phyloP scores from a whole-genome alignment of 2,888 invertebrate genomes.

The Criorhina ranunculi region DNA sequence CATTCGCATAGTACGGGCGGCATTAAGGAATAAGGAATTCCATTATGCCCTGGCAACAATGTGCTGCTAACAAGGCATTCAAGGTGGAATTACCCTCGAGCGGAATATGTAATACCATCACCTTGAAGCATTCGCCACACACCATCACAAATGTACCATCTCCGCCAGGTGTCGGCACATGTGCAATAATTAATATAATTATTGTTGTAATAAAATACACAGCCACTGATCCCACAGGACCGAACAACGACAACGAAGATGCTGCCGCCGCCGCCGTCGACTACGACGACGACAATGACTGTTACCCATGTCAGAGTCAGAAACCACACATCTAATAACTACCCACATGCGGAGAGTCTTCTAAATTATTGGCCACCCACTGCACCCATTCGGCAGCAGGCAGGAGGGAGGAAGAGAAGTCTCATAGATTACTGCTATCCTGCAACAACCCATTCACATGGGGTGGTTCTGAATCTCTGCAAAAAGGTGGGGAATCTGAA shows the following conservation, averaged over 20 bases:
- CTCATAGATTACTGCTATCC: conserved; percentile 54
- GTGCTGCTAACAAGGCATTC: conserved; percentile 73
- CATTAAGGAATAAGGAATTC: conserved; percentile 59
- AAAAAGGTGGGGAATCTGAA: conserved; percentile 68
- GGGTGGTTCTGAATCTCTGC: conserved; percentile 54
- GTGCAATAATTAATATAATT: conserved; percentile 75
- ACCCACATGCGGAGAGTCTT: conserved; percentile 49
- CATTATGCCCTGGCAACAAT: conserved; percentile 64
- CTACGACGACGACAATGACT: conserved; percentile 13
- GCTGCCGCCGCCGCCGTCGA: background rate
- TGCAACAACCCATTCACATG: conserved; percentile 7
- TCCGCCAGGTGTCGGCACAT: conserved; percentile 67
- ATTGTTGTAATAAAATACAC: conserved; percentile 75
- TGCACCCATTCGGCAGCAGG: background rate
- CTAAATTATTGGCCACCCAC: conserved; percentile 67
- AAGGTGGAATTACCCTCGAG: conserved; percentile 67
- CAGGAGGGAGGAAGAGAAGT: conserved; percentile 24
- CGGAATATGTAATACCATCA: conserved; percentile 55
- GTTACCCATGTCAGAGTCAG: conserved; percentile 70
- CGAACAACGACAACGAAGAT: background rate
- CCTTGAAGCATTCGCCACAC: conserved; percentile 46
- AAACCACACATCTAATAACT: conserved; percentile 73
- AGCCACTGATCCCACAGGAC: conserved; percentile 70
- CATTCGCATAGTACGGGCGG: conserved; percentile 54
- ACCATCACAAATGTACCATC: conserved; percentile 7